Evolutionary conservation across 2,797 vertebrate species (phyloP).

Genomic region (Oryzias dopingdopingensis): DNA sequence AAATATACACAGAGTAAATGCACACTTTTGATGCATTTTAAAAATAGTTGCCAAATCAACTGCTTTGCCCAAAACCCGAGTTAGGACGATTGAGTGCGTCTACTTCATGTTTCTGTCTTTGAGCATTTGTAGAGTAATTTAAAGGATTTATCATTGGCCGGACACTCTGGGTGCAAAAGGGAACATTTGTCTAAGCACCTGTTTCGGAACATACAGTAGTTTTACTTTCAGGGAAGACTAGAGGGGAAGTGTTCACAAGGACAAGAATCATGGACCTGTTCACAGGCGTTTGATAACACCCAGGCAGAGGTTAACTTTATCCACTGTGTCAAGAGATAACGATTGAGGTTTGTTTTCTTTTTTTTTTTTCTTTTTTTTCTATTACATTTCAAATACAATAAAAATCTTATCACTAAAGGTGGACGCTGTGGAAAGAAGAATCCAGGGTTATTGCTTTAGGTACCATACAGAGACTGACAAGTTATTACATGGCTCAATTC

Average conservation of each 20-base stretch:
- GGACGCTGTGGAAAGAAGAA: conserved; percentile 49
- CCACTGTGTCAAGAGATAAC: conserved; percentile 70
- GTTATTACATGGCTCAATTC: conserved; percentile 1
- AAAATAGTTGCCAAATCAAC: conserved; percentile 3
- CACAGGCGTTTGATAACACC: conserved; percentile 63
- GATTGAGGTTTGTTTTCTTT: conserved; percentile 57
- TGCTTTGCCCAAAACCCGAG: background rate
- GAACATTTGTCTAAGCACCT: conserved; percentile 53
- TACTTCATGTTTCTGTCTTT: conserved; percentile 15
- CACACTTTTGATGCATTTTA: conserved; percentile 5
- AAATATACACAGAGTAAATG: too few relatives aligned
- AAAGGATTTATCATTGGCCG: conserved; percentile 52
- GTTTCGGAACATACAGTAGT: conserved; percentile 41
- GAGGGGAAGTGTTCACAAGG: conserved; percentile 58
- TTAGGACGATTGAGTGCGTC: background rate
- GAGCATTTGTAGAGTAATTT: conserved; percentile 44
- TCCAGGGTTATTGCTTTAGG: conserved; percentile 22
- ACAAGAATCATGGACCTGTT: conserved; percentile 57
- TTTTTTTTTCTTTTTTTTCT: conserved; percentile 65
- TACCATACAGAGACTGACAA: conserved; percentile 4
- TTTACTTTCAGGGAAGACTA: conserved; percentile 52
- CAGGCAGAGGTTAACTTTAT: conserved; percentile 65
- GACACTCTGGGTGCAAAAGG: conserved; percentile 19
- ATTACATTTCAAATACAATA: conserved; percentile 55
- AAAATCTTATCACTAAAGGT: conserved; percentile 59